phyloP scores from a whole-genome alignment of 2,797 vertebrate genomes.

The Sebastes diploproa region DNA sequence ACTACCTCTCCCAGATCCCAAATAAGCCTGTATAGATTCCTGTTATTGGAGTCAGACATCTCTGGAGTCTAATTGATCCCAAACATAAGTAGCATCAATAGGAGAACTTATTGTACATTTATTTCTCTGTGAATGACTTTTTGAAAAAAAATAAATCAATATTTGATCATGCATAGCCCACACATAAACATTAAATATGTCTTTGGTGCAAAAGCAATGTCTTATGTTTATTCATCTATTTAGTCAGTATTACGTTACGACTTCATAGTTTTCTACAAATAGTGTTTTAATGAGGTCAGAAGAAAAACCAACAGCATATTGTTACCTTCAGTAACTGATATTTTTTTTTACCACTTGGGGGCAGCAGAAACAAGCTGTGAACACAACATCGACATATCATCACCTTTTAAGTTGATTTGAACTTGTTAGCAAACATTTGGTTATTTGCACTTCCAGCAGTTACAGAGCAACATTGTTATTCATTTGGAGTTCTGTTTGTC shows the following conservation, averaged over 20 bases:
- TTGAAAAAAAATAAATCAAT: not conserved
- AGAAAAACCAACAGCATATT: not conserved
- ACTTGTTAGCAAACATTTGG: not conserved
- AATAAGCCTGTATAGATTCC: not conserved
- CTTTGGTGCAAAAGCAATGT: not conserved
- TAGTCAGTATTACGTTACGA: not conserved
- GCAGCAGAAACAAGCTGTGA: not conserved
- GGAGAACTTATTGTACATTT: not conserved
- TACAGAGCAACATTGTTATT: not conserved
- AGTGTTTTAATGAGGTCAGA: not conserved
- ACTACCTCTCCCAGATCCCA: not conserved
- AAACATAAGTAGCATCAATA: not conserved
- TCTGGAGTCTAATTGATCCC: not conserved
- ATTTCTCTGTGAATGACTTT: not conserved
- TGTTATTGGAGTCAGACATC: not conserved
- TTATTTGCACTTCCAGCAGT: not conserved
- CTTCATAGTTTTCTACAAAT: not conserved
- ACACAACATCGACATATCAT: not conserved
- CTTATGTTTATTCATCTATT: not conserved
- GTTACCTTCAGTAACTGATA: not conserved
- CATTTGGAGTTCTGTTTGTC: not conserved
- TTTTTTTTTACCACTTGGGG: not conserved
- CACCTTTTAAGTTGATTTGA: not conserved
- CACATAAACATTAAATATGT: not conserved
- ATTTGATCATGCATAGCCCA: not conserved